A percentile compares a stretch with the other conserved stretches of the same genome.
Conservation (phyloP, 2,888 invertebrate species). For the Macaria notata region DNA sequence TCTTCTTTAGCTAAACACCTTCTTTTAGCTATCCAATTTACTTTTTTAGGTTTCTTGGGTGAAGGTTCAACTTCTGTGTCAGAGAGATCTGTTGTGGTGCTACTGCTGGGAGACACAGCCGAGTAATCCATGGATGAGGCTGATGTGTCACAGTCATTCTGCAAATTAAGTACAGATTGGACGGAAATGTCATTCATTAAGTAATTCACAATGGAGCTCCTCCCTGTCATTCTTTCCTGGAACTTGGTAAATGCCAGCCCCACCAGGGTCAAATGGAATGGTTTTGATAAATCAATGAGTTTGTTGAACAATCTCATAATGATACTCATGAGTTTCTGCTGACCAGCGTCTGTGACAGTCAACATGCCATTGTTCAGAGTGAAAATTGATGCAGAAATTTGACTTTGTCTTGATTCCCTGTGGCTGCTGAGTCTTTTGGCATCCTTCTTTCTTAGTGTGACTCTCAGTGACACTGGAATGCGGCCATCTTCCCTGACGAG, state of each 20-base stretch:
- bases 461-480: constrained; percentile 88
- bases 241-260: constrained; percentile 93
- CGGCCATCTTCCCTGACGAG: constrained; percentile 90
- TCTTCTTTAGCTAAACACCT: constrained; percentile 74
- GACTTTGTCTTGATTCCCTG: constrained; percentile 89
- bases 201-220: constrained; percentile 88
- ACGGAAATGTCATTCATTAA: constrained; percentile 90
- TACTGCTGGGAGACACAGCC: constrained; percentile 73
- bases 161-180: constrained; percentile 87
- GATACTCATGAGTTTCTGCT: constrained; percentile 85
- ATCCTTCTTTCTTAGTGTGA: constrained; percentile 89
- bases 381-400: constrained; percentile 86
- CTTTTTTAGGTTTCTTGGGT: constrained; percentile 86
- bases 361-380: constrained; percentile 72
- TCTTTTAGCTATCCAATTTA: constrained; percentile 75
- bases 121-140: constrained; percentile 74
- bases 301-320: constrained; percentile 90
- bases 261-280: constrained; percentile 90
- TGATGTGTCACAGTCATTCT: constrained; percentile 79
- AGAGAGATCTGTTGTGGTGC: constrained; percentile 82
- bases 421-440: constrained; percentile 85
- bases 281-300: constrained; percentile 86
- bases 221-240: constrained; percentile 86
- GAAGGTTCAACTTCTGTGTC: constrained; percentile 88
- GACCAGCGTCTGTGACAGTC: constrained; percentile 77